Base-by-base conservation (phyloP, 2,113 vertebrate genomes). In the Rhabdomys dilectus region DNA sequence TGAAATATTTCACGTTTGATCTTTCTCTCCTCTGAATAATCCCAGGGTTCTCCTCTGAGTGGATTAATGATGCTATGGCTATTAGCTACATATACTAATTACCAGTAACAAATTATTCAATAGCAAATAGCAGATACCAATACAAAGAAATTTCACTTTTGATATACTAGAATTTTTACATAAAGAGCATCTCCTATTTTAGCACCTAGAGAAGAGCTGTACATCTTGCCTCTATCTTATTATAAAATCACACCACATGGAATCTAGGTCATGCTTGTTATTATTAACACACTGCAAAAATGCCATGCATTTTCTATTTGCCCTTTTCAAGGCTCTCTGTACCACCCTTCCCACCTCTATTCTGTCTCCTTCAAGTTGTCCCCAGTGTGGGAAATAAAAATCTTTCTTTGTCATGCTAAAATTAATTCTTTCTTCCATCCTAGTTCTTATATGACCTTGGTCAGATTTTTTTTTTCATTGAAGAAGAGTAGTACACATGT, bases 191-290 rank as follows among this genome's bases (percentile, higher is more conserved):
- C 72, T 85, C 48, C 13, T 95, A 45, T 93, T 90, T 91, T 62
- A 82, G 42, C 56, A 86, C 5, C 48, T 82, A n/a, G 45, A 81
- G 39, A 80, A 88, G 36, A 45, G 60, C 92, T 48, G 31, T 91
- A n/a, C 66, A 77, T 81, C 94, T 96, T 64, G 72, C 64, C 42
- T 93, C 39, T 86, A 68, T 88, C 81, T 92, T 93, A 94, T 80
- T 96, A 82, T 94, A 93, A 92, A 92, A 96, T 93, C 93, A 95
- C 60, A 93, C 34, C 36, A 64, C 70, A n/a, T 58, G 94, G 84
- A 97, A 97, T 97, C 91, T 92, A 94, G 88, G 93, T 97, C 84
- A 86, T 88, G 82, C 92, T 92, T 96, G 85, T 92, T 94, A 88
- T 94, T 93, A 94, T 88, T 96, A 97, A 96, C 88, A 82, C 56